phyloP scores from a whole-genome alignment of 2,888 invertebrate genomes.

The Scaptomyza flava region DNA sequence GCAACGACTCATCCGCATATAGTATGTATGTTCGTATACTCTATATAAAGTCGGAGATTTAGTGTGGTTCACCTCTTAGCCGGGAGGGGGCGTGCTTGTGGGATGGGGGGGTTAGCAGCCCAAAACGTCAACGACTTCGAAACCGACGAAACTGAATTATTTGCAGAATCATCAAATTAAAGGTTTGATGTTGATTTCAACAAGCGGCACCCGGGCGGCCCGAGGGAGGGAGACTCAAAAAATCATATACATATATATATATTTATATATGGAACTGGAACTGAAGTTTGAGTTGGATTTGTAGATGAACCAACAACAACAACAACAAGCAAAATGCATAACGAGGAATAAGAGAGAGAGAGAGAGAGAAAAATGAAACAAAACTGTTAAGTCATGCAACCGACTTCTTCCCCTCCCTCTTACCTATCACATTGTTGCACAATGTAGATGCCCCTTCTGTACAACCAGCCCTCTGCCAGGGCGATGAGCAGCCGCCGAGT shows the following conservation, averaged over 20 bases:
- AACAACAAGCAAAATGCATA: constrained; percentile 11
- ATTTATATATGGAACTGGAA: constrained; percentile 48
- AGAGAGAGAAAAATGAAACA: constrained; percentile 12
- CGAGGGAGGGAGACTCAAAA: constrained; percentile 11
- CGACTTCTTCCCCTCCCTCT: neutral
- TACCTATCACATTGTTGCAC: neutral
- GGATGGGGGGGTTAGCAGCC: neutral
- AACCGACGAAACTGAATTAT: constrained; percentile 63
- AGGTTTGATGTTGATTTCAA: constrained; percentile 81
- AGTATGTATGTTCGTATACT: neutral
- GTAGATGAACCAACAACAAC: constrained; percentile 27
- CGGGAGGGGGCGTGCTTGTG: constrained; percentile 4
- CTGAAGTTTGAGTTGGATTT: constrained; percentile 42
- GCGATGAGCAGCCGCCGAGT: constrained; percentile 55
- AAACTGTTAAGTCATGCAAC: constrained; percentile 55
- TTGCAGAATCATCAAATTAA: constrained; percentile 82
- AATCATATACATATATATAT: neutral
- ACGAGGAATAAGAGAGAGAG: neutral
- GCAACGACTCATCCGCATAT: constrained; percentile 27
- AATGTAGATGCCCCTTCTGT: neutral
- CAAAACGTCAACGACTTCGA: constrained; percentile 74
- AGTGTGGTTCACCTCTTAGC: neutral
- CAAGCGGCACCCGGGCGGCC: constrained; percentile 56
- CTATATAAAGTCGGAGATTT: constrained; percentile 7
- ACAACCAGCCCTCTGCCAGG: neutral